Percentiles rank a stretch among this genome's conserved stretches.
These are phyloP conservation scores for Psilopogon haemacephalus DNA, from an alignment of 2,113 vertebrate genomes.

Conservation along the genomic window DNA sequence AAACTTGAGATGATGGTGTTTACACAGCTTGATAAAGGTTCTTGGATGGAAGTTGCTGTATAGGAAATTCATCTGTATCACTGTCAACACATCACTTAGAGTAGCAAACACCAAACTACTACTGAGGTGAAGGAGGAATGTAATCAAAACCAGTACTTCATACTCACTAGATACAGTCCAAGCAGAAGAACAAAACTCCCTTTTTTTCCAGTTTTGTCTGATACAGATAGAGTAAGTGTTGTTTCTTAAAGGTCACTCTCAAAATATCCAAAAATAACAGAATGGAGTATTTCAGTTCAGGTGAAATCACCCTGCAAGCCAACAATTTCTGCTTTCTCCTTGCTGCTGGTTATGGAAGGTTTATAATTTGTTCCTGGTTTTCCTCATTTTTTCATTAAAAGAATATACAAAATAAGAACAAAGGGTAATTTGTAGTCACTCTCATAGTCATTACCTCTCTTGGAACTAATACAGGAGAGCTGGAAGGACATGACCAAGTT, in stretches of 20 bases:
- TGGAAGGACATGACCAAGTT: not conserved
- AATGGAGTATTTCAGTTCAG: not conserved
- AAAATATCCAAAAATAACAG: not conserved
- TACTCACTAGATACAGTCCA: not conserved
- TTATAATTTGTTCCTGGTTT: not conserved
- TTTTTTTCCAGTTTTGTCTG: not conserved
- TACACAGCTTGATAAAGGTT: not conserved
- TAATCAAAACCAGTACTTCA: not conserved
- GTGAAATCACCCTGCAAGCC: not conserved
- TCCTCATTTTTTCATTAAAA: not conserved
- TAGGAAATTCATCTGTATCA: not conserved
- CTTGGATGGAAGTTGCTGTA: not conserved
- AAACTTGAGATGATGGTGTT: not conserved
- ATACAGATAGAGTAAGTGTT: not conserved
- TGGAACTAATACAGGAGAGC: not conserved
- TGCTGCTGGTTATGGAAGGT: not conserved
- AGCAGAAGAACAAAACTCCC: not conserved
- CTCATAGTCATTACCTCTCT: not conserved
- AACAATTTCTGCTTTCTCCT: not conserved
- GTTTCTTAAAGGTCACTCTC: not conserved
- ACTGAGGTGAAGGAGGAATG: not conserved
- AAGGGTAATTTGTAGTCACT: not conserved
- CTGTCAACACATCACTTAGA: not conserved
- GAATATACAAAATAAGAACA: not conserved
- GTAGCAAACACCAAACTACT: not conserved